Evolutionary conservation across 2,113 vertebrate genomes (phyloP), one percentile per base, ranked within the genome.

Genomic region (Promerops cafer): DNA sequence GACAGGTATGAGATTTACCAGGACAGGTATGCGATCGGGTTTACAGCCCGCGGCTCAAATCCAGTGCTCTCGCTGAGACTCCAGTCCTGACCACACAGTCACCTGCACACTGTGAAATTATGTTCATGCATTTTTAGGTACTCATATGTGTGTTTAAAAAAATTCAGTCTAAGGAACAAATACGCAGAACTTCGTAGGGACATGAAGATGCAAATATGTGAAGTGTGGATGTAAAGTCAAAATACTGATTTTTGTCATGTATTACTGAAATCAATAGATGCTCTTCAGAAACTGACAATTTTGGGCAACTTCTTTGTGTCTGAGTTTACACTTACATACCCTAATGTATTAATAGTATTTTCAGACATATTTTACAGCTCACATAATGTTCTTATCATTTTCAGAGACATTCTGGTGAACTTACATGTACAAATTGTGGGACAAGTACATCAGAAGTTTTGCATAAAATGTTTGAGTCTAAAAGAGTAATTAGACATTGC

Each of bases 1-100:
- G 27, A 19, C 16, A 16, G 2, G 6, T 6, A 0, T n/a, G n/a
- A n/a, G n/a, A n/a, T n/a, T n/a, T n/a, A 26, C 40, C 27, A 10
- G 37, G 27, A 19, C 16, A 16, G 2, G 6, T 6, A 0, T n/a
- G n/a, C n/a, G n/a, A n/a, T n/a, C n/a, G n/a, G n/a, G 4, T 9
- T 74, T 28, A 37, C 20, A 26, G 9, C 37, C 9, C 11, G 1
- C 2, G 7, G 19, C 63, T 44, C 35, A 4, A 18, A 57, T 8
- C 60, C 17, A 13, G 28, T 24, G 42, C 14, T 91, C 33, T 59
- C 42, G 26, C 35, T 33, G 19, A 42, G 26, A 22, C 13, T 65
- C 63, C 47, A 66, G 16, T 33, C 50, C 60, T 75, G 54, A 18
- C 26, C 45, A 19, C 47, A 50, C 23, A 30, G 35, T 8, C 5